Percentiles rank a stretch among this genome's conserved stretches.
These are phyloP conservation scores for Drosophila ezoana DNA, from an alignment of 2,888 invertebrate species.

Conservation along the genomic window DNA sequence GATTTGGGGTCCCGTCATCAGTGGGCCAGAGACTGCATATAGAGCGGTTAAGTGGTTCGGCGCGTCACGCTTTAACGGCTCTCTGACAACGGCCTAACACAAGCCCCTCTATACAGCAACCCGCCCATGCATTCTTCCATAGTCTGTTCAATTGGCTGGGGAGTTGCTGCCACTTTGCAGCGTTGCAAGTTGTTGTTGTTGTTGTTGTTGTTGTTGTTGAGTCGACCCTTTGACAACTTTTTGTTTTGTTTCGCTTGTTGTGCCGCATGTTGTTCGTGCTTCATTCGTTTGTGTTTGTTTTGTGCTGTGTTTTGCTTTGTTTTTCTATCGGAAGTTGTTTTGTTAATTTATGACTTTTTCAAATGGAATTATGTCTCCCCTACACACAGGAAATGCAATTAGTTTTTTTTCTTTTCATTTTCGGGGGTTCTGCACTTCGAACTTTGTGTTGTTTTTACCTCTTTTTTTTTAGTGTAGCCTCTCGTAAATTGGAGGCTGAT, in stretches of 20 bases:
- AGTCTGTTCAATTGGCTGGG: slow-evolving; percentile 35
- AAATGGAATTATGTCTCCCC: slow-evolving; percentile 62
- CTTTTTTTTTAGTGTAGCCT: slow-evolving; percentile 16
- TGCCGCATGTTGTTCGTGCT: slow-evolving; percentile 49
- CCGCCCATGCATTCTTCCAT: slow-evolving; percentile 22
- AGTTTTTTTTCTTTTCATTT: slow-evolving; percentile 54
- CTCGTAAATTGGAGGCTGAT: slow-evolving; percentile 51
- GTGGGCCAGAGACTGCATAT: slow-evolving; percentile 21
- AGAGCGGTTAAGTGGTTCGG: slow-evolving; percentile 49
- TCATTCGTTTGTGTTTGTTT: slow-evolving; percentile 52
- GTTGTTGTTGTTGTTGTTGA: slow-evolving; percentile 11
- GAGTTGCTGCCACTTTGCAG: slow-evolving; percentile 38
- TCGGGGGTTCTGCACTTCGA: slow-evolving; percentile 40
- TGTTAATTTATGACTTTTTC: slow-evolving; percentile 74
- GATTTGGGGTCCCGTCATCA: slow-evolving; percentile 1
- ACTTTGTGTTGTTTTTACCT: slow-evolving; percentile 13
- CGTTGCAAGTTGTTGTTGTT: slow-evolving; percentile 29
- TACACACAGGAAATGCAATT: slow-evolving; percentile 75
- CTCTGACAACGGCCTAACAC: slow-evolving; percentile 38
- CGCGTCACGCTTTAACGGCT: slow-evolving; percentile 64
- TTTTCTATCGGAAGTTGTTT: slow-evolving; percentile 76
- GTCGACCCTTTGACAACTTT: slow-evolving; percentile 64
- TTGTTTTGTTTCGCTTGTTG: slow-evolving; percentile 49
- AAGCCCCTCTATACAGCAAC: slow-evolving; percentile 1
- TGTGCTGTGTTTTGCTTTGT: slow-evolving; percentile 42